These are phyloP conservation scores for Lacanobia wlatinum DNA, from an alignment of 2,888 invertebrate genomes.

Conservation along the genomic window DNA sequence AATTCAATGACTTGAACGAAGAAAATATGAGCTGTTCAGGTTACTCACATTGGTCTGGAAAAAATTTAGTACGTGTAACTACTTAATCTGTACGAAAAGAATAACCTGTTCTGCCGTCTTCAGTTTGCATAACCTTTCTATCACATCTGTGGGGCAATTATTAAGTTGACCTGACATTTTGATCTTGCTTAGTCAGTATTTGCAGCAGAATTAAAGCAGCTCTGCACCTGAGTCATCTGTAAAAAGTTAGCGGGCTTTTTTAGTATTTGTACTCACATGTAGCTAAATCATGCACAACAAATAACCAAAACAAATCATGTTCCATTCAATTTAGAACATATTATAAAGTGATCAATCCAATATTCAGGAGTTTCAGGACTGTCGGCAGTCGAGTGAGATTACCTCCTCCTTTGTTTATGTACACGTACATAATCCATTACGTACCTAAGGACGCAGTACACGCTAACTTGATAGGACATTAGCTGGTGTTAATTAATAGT, in stretches of 20 bases:
- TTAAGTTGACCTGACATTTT: too few species aligned
- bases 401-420: slow-evolving; percentile 8
- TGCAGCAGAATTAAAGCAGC: too few species aligned
- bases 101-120: too few species aligned
- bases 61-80: too few species aligned
- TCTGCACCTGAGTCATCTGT: too few species aligned
- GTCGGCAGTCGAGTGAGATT: slow-evolving; percentile 32
- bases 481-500: background rate
- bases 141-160: too few species aligned
- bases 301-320: slow-evolving; percentile 3
- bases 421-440: slow-evolving; percentile 7
- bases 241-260: too few species aligned
- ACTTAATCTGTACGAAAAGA: too few species aligned
- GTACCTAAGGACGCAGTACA: background rate
- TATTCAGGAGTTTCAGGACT: slow-evolving; percentile 43
- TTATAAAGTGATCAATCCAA: slow-evolving; percentile 50
- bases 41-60: background rate
- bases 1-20: background rate
- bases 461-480: background rate
- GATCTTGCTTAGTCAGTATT: too few species aligned
- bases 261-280: background rate
- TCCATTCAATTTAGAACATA: slow-evolving; percentile 26
- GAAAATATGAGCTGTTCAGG: background rate
- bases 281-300: background rate
- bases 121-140: too few species aligned